Percentiles rank a stretch among this genome's conserved stretches.
Conservation (phyloP, 2,797 vertebrate genomes). For the Manis crassicaudata region DNA sequence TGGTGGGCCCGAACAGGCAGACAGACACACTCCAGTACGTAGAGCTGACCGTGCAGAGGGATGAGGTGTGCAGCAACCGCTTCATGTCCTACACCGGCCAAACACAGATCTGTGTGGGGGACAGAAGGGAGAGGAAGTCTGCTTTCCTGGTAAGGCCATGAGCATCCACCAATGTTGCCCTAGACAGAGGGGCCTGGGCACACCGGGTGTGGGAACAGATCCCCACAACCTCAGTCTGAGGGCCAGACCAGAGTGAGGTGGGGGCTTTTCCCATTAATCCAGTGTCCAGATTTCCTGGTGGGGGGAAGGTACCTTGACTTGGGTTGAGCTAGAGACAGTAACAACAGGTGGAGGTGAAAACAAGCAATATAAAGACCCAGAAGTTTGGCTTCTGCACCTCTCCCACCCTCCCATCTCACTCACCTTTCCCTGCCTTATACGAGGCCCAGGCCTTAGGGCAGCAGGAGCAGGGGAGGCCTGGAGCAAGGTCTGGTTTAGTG, state of each 20-base stretch:
- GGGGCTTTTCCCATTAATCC: neutral
- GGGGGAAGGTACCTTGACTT: neutral
- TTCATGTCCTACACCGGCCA: accelerated
- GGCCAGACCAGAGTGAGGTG: neutral
- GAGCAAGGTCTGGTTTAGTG: neutral
- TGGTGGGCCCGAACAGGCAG: accelerated
- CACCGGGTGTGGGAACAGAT: neutral
- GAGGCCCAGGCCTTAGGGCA: neutral
- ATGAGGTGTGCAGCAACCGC: neutral
- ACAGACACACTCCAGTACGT: slow-evolving; percentile 50
- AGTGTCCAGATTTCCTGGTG: neutral
- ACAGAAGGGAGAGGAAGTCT: neutral
- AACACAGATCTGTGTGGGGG: slow-evolving; percentile 70
- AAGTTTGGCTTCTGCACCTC: neutral
- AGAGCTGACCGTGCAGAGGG: slow-evolving; percentile 28
- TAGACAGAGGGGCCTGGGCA: neutral
- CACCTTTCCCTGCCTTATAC: neutral
- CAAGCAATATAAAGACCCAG: neutral
- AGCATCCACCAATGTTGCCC: too few relatives aligned
- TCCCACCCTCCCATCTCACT: neutral
- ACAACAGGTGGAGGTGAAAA: neutral
- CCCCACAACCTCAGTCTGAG: neutral
- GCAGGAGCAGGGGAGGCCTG: neutral
- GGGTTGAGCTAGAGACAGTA: neutral
- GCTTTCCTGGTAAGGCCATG: slow-evolving; percentile 38